These are phyloP conservation scores for Heliocidaris tuberculata DNA, from an alignment of 35 echinoderm and acorn worm genomes.

Conservation along the genomic window DNA sequence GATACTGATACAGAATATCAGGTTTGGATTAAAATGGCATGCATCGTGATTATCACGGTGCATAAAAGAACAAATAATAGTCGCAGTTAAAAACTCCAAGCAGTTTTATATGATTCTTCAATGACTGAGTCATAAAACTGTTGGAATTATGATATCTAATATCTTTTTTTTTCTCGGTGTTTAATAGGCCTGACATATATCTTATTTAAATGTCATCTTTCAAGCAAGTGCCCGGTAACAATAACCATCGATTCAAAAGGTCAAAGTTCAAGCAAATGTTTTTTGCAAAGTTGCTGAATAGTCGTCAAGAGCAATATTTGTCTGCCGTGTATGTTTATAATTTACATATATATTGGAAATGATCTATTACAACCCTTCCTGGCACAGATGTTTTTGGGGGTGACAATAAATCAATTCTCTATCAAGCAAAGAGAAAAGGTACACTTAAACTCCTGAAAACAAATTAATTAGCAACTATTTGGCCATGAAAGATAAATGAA, in stretches of 20 bases:
- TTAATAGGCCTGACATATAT: not conserved
- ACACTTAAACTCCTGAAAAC: not conserved
- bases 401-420: not conserved
- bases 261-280: not conserved
- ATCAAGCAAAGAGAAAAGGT: not conserved
- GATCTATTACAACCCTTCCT: not conserved
- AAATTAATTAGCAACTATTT: not conserved
- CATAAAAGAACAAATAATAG: too few species aligned
- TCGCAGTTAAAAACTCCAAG: too few species aligned
- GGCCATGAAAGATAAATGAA: not conserved
- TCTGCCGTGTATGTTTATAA: not conserved
- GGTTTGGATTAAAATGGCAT: too few species aligned
- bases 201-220: not conserved
- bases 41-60: too few species aligned
- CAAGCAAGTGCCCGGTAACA: not conserved
- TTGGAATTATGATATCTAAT: too few species aligned
- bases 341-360: slow-evolving; percentile 7
- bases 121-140: too few species aligned
- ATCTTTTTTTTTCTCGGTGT: too few species aligned
- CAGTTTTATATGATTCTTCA: too few species aligned
- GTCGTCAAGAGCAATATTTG: not conserved
- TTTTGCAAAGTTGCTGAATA: not conserved
- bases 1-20: not conserved
- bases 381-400: not conserved
- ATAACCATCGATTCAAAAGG: not conserved